Conservation (phyloP, 2,888 invertebrate species). For the Crossocerus cetratus region DNA sequence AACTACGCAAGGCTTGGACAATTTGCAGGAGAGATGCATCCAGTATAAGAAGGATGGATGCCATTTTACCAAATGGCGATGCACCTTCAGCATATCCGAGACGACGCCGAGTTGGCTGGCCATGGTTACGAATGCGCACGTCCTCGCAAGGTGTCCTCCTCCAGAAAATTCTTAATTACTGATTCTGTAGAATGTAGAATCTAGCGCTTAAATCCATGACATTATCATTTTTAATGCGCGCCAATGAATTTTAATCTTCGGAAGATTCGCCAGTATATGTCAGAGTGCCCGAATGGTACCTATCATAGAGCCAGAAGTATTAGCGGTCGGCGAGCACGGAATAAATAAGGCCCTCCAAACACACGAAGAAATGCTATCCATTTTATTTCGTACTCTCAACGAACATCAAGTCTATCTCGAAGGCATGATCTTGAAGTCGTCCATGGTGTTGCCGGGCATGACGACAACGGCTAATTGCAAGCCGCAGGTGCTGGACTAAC, state of each 20-base stretch:
- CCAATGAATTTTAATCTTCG: not conserved
- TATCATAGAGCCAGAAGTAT: constrained; percentile 83
- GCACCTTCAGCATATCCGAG: constrained; percentile 80
- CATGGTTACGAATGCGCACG: constrained; percentile 81
- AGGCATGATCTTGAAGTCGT: constrained; percentile 97
- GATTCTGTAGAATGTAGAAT: no score
- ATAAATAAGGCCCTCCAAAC: constrained; percentile 80
- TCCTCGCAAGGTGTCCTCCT: constrained; percentile 78
- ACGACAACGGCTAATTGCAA: constrained; percentile 49
- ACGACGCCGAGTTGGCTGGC: constrained; percentile 80
- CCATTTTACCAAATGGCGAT: constrained; percentile 83
- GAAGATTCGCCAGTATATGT: constrained; percentile 80
- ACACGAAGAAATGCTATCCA: constrained; percentile 63
- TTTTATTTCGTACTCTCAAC: constrained; percentile 82
- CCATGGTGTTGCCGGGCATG: constrained; percentile 94
- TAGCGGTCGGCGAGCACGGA: constrained; percentile 81
- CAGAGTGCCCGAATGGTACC: constrained; percentile 82
- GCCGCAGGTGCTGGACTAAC: constrained; percentile 43
- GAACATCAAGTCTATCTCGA: constrained; percentile 98
- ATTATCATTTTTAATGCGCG: not conserved
- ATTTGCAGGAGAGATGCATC: constrained; percentile 80
- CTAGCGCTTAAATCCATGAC: no score
- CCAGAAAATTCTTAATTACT: no score
- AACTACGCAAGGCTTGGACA: constrained; percentile 83
- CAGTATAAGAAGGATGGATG: constrained; percentile 82